phyloP scores from a whole-genome alignment of 2,113 vertebrate species.

The Calonectris borealis region DNA sequence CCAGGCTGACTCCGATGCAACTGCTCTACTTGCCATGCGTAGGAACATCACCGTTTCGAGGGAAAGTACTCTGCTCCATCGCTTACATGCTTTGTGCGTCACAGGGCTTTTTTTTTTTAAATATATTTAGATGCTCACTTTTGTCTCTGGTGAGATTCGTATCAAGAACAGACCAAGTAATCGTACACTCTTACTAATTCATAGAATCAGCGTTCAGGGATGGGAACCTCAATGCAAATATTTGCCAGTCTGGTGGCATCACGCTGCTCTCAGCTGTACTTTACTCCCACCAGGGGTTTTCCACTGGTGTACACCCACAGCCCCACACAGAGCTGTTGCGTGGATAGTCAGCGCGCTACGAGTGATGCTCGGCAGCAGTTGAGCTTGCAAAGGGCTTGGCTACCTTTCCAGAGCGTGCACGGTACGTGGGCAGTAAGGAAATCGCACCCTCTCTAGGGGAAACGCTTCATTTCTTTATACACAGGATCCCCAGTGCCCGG shows the following conservation, averaged over 20 bases:
- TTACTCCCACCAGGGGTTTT: background rate
- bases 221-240: background rate
- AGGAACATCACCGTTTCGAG: background rate
- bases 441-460: background rate
- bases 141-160: background rate
- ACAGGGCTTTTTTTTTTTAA: background rate
- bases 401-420: accelerated
- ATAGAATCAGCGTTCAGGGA: background rate
- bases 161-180: background rate
- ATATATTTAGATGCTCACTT: background rate
- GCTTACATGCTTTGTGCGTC: background rate
- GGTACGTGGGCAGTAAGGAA: background rate
- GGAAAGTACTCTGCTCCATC: background rate
- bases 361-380: background rate
- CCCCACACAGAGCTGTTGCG: background rate
- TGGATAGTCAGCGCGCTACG: accelerated
- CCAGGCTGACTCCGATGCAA: background rate
- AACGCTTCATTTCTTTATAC: accelerated
- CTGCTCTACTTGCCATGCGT: background rate
- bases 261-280: background rate
- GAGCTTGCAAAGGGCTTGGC: background rate
- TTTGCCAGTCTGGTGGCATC: background rate
- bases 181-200: background rate
- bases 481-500: background rate
- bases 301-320: background rate